These are phyloP conservation scores for Cuniculus paca DNA, from an alignment of 2,797 vertebrate genomes.

Conservation along the genomic window DNA sequence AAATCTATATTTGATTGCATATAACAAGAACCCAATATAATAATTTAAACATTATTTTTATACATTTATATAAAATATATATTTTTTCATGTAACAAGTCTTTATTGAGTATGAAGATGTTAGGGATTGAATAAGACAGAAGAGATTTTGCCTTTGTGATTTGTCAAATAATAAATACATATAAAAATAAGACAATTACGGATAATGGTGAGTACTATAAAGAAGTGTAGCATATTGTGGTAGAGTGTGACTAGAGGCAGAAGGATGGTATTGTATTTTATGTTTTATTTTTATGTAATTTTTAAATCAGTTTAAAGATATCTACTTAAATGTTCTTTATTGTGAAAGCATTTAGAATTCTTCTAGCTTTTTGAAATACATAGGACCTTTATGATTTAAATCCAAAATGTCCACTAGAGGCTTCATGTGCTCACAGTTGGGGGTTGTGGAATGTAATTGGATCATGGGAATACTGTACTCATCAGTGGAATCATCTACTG, in stretches of 20 bases:
- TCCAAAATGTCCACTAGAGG: neutral
- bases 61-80: neutral
- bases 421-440: neutral
- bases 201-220: neutral
- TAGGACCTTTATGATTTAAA: neutral
- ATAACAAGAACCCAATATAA: neutral
- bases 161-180: neutral
- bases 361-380: neutral
- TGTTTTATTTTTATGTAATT: neutral
- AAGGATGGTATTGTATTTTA: neutral
- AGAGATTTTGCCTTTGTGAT: neutral
- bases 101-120: neutral
- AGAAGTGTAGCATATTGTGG: no score
- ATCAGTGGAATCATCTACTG: neutral
- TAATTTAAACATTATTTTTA: neutral
- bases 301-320: neutral
- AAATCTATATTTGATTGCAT: neutral
- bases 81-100: neutral
- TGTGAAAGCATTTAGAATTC: neutral
- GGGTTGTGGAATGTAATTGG: neutral
- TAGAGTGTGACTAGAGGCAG: neutral
- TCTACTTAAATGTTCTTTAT: neutral
- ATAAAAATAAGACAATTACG: neutral
- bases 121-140: neutral
- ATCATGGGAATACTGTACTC: neutral